phyloP scores from a whole-genome alignment of 2,113 vertebrate genomes.

The Xiphorhynchus elegans region DNA sequence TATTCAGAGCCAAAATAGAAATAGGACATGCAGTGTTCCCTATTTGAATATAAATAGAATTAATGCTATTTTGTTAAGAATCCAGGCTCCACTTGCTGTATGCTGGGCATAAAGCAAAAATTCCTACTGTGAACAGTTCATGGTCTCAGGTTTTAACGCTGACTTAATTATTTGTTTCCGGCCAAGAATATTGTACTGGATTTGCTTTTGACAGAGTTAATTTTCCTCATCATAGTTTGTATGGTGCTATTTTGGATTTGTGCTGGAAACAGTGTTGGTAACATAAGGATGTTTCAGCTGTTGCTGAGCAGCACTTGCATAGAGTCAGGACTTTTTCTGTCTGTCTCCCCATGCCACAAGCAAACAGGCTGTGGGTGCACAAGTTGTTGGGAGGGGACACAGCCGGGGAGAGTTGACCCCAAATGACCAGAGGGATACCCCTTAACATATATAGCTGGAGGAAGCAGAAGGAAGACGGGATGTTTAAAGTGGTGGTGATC shows the following conservation, averaged over 20 bases:
- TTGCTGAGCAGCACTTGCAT: neutral
- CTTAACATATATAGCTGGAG: neutral
- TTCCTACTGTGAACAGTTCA: neutral
- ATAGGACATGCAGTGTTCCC: neutral
- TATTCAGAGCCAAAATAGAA: constrained; percentile 41
- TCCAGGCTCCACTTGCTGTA: neutral
- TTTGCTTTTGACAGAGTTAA: neutral
- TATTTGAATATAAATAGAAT: constrained; percentile 41
- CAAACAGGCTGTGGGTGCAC: accelerated
- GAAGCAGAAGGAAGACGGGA: neutral
- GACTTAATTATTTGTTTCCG: neutral
- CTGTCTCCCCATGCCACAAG: neutral
- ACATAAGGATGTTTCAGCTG: neutral
- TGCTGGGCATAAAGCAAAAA: neutral
- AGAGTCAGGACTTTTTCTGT: neutral
- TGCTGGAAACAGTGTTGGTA: neutral
- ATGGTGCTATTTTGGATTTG: neutral
- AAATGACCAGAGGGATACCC: neutral
- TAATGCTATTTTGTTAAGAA: constrained; percentile 30
- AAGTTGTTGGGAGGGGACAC: neutral
- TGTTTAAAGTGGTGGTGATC: accelerated
- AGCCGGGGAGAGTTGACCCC: neutral
- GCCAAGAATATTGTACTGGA: neutral
- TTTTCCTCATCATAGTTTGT: neutral
- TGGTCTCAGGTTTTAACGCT: neutral